A percentile compares a stretch with the other conserved stretches of the same genome.
Conservation (phyloP, 2,113 vertebrate genomes). For the Casuarius casuarius region DNA sequence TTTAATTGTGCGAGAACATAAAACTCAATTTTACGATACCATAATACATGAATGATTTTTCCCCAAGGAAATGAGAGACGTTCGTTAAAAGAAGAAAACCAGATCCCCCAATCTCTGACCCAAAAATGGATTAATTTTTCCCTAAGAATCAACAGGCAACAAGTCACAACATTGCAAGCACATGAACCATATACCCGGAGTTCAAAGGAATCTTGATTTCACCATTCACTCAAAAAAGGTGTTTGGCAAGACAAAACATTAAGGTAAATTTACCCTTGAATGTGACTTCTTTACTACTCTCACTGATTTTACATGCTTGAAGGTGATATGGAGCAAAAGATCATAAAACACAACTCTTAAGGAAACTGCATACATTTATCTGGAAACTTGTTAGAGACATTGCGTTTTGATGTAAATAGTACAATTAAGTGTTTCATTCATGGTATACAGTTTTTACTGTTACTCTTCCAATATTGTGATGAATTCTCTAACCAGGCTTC, state of each 20-base stretch:
- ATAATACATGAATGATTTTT: accelerated
- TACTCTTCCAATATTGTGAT: background rate
- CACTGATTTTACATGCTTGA: background rate
- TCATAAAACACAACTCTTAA: background rate
- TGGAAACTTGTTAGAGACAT: background rate
- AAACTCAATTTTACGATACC: background rate
- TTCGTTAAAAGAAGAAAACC: background rate
- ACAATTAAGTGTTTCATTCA: background rate
- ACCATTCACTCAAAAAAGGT: background rate
- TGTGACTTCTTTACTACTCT: background rate
- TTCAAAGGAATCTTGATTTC: background rate
- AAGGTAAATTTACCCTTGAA: background rate
- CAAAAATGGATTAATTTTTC: background rate
- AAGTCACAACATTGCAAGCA: background rate
- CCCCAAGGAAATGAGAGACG: background rate
- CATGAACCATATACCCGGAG: background rate
- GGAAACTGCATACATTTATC: background rate
- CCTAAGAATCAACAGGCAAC: background rate
- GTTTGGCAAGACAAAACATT: background rate
- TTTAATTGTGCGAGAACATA: background rate
- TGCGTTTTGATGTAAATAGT: background rate
- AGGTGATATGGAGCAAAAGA: background rate
- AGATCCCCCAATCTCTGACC: background rate
- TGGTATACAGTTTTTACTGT: background rate
- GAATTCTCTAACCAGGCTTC: background rate